A percentile compares a stretch with the other conserved stretches of the same genome.
phyloP scores from a whole-genome alignment of 2,888 invertebrate genomes.

The Sclerodermus sp. region DNA sequence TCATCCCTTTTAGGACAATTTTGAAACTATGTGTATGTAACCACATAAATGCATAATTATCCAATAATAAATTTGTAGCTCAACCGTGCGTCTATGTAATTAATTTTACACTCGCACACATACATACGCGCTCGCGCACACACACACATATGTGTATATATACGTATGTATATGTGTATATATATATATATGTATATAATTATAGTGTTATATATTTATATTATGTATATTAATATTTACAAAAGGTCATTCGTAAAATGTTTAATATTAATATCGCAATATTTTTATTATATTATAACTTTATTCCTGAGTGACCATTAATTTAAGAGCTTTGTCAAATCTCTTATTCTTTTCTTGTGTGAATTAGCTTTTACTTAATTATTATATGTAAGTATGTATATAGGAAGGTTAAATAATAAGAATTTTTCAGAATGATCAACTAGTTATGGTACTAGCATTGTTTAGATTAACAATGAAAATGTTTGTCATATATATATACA shows the following conservation, averaged over 20 bases:
- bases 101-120: slow-evolving; percentile 11
- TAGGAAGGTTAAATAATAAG: no score
- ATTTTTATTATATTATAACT: slow-evolving; percentile 39
- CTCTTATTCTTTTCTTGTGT: no score
- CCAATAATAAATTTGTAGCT: not conserved
- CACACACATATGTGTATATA: no score
- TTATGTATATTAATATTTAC: slow-evolving; percentile 46
- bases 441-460: no score
- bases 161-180: slow-evolving; percentile 1
- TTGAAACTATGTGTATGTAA: slow-evolving; percentile 18
- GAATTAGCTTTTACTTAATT: no score
- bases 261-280: slow-evolving; percentile 45
- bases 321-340: no score
- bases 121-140: no score
- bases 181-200: slow-evolving; percentile 13
- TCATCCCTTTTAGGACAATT: slow-evolving; percentile 27
- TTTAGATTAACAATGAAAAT: no score
- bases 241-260: slow-evolving; percentile 45
- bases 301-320: slow-evolving; percentile 48
- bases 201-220: slow-evolving; percentile 18
- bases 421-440: no score
- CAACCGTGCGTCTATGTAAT: slow-evolving; percentile 10
- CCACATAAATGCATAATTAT: not conserved
- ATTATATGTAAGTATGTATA: no score
- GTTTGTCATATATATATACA: no score